These are phyloP conservation scores for Eurystomus gularis DNA, from an alignment of 2,113 vertebrate species.

Conservation along the genomic window DNA sequence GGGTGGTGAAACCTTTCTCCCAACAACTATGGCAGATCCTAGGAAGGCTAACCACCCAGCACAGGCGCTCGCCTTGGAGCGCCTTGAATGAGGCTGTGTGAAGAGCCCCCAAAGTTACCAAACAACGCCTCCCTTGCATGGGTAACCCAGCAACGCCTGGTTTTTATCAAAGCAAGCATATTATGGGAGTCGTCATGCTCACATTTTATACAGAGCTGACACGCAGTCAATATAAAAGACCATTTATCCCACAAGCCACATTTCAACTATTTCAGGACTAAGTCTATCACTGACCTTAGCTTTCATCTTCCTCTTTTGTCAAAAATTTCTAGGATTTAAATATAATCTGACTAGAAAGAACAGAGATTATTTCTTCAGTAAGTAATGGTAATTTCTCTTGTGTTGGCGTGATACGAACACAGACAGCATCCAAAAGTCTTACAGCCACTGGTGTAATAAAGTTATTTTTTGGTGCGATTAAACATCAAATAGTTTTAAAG, in stretches of 20 bases:
- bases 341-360: constrained; percentile 35
- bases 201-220: not conserved
- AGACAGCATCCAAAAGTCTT: constrained; percentile 1
- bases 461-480: constrained; percentile 8
- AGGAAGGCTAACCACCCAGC: not conserved
- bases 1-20: not conserved
- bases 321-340: constrained; percentile 13
- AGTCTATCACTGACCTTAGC: not conserved
- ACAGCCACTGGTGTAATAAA: not conserved
- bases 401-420: not conserved
- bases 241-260: not conserved
- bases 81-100: not conserved
- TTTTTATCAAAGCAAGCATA: not conserved
- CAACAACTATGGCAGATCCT: not conserved
- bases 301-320: constrained; percentile 11
- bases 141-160: not conserved
- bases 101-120: not conserved
- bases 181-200: not conserved
- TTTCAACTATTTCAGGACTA: not conserved
- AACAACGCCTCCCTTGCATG: not conserved
- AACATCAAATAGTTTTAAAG: constrained; percentile 42
- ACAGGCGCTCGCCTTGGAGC: not conserved
- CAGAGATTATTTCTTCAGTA: not conserved
- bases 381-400: constrained; percentile 20
- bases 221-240: not conserved